Conservation (phyloP, 2,113 vertebrate species). For the Pluvianellus socialis region DNA sequence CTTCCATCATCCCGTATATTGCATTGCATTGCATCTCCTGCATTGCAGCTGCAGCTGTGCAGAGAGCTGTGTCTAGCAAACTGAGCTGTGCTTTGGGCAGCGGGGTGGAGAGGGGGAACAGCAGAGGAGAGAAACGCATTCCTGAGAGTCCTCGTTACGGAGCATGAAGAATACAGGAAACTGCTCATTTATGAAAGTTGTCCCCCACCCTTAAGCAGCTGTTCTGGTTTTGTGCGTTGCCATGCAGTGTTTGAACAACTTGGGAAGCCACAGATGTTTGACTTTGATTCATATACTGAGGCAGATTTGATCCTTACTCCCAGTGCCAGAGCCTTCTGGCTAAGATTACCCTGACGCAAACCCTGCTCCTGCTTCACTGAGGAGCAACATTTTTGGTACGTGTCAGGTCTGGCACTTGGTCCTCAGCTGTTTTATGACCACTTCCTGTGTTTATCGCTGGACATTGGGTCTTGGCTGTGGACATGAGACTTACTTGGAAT, state of each 20-base stretch:
- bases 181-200: neutral
- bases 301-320: neutral
- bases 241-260: neutral
- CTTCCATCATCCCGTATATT: neutral
- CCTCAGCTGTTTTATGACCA: neutral
- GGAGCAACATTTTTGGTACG: neutral
- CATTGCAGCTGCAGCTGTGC: neutral
- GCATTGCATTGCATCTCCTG: no score
- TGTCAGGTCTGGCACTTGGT: neutral
- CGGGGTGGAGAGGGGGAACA: neutral
- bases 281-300: neutral
- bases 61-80: neutral
- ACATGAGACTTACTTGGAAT: neutral
- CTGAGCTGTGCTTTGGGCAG: neutral
- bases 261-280: constrained; percentile 1
- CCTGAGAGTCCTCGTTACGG: neutral
- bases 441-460: constrained; percentile 14
- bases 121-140: neutral
- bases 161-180: neutral
- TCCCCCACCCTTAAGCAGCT: constrained; percentile 40
- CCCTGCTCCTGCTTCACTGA: neutral
- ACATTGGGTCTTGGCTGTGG: neutral
- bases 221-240: neutral
- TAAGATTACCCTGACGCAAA: neutral
- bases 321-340: neutral